phyloP scores from a whole-genome alignment of 1,140 invertebrate genomes.

The Leptonema lineaticorne region DNA sequence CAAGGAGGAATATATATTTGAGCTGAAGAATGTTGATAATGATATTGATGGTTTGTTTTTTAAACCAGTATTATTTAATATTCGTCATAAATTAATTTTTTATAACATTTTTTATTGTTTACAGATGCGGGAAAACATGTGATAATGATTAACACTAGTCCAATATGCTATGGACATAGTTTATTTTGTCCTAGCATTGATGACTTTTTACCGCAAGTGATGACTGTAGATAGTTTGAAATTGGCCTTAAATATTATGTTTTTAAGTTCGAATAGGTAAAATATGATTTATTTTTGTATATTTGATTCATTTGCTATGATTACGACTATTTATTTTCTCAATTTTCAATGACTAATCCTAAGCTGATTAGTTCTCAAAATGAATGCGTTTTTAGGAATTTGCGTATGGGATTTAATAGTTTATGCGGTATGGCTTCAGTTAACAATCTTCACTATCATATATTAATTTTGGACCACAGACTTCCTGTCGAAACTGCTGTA shows the following conservation, averaged over 20 bases:
- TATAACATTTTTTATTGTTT: conserved; percentile 17
- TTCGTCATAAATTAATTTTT: neutral
- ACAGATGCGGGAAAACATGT: conserved; percentile 30
- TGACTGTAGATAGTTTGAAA: conserved; percentile 33
- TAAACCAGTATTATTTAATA: neutral
- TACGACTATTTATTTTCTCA: conserved; percentile 1
- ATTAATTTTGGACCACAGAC: conserved; percentile 64
- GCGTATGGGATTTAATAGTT: conserved; percentile 71
- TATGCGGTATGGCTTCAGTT: conserved; percentile 76
- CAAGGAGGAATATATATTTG: conserved; percentile 30
- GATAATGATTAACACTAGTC: conserved; percentile 37
- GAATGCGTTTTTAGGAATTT: conserved; percentile 61
- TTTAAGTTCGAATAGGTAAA: conserved; percentile 31
- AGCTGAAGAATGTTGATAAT: conserved; percentile 9
- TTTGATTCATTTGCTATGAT: neutral
- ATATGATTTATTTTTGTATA: neutral
- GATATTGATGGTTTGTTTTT: neutral
- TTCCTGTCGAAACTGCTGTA: conserved; percentile 67
- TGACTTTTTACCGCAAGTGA: conserved; percentile 35
- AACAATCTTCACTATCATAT: conserved; percentile 81
- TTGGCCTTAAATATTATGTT: conserved; percentile 34
- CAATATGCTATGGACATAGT: conserved; percentile 38
- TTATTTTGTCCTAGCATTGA: conserved; percentile 37
- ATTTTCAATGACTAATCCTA: too few relatives aligned
- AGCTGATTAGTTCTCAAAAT: too few relatives aligned